phyloP scores from a whole-genome alignment of 2,888 invertebrate genomes.

The Drosophila stalkeri region DNA sequence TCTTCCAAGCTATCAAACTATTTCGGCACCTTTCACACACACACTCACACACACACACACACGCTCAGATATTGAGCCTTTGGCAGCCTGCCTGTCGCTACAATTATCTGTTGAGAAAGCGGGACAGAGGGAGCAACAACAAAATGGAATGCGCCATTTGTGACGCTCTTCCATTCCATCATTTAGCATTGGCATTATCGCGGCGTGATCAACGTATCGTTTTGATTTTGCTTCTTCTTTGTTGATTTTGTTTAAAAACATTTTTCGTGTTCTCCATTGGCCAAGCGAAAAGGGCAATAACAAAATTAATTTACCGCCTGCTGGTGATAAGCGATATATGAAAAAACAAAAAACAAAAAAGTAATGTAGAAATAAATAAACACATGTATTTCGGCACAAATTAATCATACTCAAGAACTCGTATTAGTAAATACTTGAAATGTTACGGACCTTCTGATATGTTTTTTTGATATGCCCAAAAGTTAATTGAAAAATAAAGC shows the following conservation, averaged over 20 bases:
- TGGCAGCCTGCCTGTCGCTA: constrained; percentile 37
- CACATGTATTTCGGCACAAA: constrained; percentile 27
- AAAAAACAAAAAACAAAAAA: not conserved
- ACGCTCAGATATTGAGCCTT: not conserved
- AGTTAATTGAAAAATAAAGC: constrained; percentile 12
- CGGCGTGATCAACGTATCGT: constrained; percentile 64
- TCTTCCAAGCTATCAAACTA: constrained; percentile 21
- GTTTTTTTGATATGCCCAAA: constrained; percentile 2
- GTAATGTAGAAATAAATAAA: constrained; percentile 4
- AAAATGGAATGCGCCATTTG: constrained; percentile 27
- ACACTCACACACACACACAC: not conserved
- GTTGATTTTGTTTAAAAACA: constrained; percentile 44
- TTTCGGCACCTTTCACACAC: constrained; percentile 30
- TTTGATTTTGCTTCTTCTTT: constrained; percentile 50
- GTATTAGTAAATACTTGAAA: constrained; percentile 43
- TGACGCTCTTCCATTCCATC: constrained; percentile 28
- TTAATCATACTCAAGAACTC: constrained; percentile 55
- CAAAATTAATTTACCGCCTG: constrained; percentile 40
- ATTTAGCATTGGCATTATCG: constrained; percentile 56
- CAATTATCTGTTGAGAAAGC: not conserved
- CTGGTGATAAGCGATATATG: constrained; percentile 41
- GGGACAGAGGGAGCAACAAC: not conserved
- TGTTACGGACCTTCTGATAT: constrained; percentile 5
- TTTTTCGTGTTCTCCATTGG: constrained; percentile 46
- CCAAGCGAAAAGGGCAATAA: constrained; percentile 18